These are phyloP conservation scores for Drosophila meridionalis DNA, from an alignment of 2,888 invertebrate species.

Conservation along the genomic window DNA sequence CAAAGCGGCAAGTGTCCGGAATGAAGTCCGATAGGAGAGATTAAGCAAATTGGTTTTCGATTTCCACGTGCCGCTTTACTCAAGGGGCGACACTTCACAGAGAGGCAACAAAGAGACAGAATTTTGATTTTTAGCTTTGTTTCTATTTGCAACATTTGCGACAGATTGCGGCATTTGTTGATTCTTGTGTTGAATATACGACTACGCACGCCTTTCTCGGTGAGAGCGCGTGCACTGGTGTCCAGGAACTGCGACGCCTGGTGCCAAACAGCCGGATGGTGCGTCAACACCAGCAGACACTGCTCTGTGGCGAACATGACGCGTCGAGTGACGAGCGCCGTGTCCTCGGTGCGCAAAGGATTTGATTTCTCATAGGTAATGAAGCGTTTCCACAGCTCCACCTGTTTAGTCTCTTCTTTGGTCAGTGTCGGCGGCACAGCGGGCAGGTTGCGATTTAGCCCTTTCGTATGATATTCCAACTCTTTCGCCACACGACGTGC, in stretches of 20 bases:
- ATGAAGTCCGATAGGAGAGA: not conserved
- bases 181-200: slow-evolving; percentile 29
- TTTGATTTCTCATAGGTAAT: slow-evolving; percentile 99
- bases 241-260: slow-evolving; percentile 99
- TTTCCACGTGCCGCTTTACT: slow-evolving; percentile 63
- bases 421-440: slow-evolving; percentile 97
- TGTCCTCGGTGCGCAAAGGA: slow-evolving; percentile 98
- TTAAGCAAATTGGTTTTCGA: no score
- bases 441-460: slow-evolving; percentile 97
- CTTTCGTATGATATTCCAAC: slow-evolving; percentile 96
- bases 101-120: slow-evolving; percentile 59
- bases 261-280: slow-evolving; percentile 99
- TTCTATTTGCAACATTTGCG: slow-evolving; percentile 59
- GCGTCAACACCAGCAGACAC: slow-evolving; percentile 97
- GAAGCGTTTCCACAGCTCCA: slow-evolving; percentile 99
- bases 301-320: slow-evolving; percentile 99
- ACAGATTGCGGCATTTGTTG: slow-evolving; percentile 29
- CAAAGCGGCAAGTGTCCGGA: slow-evolving; percentile 82
- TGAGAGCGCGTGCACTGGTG: slow-evolving; percentile 95
- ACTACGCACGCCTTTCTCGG: slow-evolving; percentile 95
- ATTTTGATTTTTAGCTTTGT: slow-evolving; percentile 43
- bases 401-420: slow-evolving; percentile 96
- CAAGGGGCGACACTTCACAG: slow-evolving; percentile 71
- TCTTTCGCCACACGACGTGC: slow-evolving; percentile 98
- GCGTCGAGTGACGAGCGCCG: slow-evolving; percentile 94